Evolutionary conservation across 1,140 invertebrate species (phyloP), one percentile per base, ranked within the genome.

Genomic region (Psix sp.): DNA sequence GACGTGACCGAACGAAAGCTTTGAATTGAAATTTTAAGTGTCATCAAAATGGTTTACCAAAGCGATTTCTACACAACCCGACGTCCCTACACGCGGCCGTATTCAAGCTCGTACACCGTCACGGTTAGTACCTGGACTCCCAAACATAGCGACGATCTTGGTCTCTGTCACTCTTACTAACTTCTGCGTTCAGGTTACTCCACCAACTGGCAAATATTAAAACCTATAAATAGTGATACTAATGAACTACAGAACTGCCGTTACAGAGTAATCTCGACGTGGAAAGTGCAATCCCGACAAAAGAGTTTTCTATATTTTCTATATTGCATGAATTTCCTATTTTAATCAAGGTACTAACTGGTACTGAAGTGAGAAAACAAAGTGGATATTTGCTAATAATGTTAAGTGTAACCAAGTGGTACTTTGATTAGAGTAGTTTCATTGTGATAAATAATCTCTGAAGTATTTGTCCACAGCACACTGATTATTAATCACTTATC

Each of bases 41-140:
- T 18, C 57, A 80, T 82, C 88, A 91, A 90, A 84, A 95, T 95
- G 94, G 94, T 95, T 89, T 95, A 94, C 92, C 93, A 94, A 89
- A 93, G 92, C 89, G 94, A 94, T 88, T 95, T 94, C 88, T 94
- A 94, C 88, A 94, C 93, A 78, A 94, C 92, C 84, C 91, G 94
- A 87, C 91, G 93, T 87, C 93, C 93, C 45, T 93, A 93, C 84
- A 89, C 91, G 80, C 87, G 92, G 82, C 92, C 92, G 59, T 87
- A 89, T 74, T 88, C 91, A 77, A 91, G 91, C 79, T 93, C 93
- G 80, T 94, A 93, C 86, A 90, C 91, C 82, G 89, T 93, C 70
- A 92, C 93, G 92, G 93, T 94, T 89, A 93, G 93, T 91, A 80
- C 57, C 16, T 48, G 16, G 14, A 38, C 10, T 38, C 49, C n/a